Evolutionary conservation across 1,140 invertebrate species (phyloP).

Genomic region (Drosophila ohnishii): DNA sequence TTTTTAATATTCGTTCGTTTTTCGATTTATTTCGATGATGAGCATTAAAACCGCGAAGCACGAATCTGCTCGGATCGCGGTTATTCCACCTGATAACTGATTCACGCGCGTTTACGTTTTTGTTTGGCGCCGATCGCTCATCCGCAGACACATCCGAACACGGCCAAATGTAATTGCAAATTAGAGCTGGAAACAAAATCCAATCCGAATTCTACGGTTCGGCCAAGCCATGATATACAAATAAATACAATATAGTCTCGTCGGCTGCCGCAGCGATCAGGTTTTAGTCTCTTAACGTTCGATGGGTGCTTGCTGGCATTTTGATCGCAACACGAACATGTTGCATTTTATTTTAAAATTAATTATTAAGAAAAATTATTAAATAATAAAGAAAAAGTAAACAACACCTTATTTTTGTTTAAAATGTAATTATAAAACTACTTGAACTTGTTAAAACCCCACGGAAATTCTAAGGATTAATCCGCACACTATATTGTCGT

Average conservation of each 20-base stretch:
- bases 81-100: conserved; percentile 39
- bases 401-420: no score
- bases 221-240: not conserved
- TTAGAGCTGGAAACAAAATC: conserved; percentile 13
- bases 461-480: not conserved
- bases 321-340: not conserved
- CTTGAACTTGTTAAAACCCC: not conserved
- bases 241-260: not conserved
- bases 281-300: not conserved
- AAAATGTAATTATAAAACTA: not conserved
- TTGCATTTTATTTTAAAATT: no score
- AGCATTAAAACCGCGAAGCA: conserved; percentile 13
- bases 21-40: conserved; percentile 12
- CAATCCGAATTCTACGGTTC: conserved; percentile 8
- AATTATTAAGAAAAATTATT: not conserved
- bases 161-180: conserved; percentile 36
- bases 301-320: not conserved
- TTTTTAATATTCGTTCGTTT: conserved; percentile 28
- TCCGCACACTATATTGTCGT: not conserved
- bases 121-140: conserved; percentile 10
- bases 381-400: not conserved
- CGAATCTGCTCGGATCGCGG: conserved; percentile 15
- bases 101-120: conserved; percentile 16
- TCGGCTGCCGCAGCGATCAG: not conserved
- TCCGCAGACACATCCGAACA: conserved; percentile 43